Conservation (phyloP, 1,140 invertebrate species). For the Drosophila obscura region DNA sequence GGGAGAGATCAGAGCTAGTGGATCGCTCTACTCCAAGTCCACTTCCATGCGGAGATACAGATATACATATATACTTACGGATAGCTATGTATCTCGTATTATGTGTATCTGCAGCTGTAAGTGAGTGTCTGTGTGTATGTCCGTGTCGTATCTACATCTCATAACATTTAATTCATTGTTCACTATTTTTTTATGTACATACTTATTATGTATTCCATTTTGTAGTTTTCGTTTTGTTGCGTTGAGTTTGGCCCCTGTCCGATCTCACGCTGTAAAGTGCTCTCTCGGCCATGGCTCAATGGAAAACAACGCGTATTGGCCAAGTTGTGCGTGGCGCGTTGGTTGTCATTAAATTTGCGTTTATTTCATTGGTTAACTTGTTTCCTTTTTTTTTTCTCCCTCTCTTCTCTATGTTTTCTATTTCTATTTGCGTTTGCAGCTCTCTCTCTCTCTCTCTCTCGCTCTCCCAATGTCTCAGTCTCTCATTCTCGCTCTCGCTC, state of each 20-base stretch:
- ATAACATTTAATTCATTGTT: constrained; percentile 67
- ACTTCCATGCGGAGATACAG: not conserved
- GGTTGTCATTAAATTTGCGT: constrained; percentile 82
- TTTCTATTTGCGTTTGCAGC: constrained; percentile 44
- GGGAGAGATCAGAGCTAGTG: constrained; percentile 50
- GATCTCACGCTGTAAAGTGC: constrained; percentile 53
- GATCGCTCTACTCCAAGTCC: constrained; percentile 25
- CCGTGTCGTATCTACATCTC: constrained; percentile 41
- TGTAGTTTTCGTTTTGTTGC: constrained; percentile 67
- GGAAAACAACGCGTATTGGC: constrained; percentile 72
- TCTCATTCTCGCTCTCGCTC: constrained; percentile 8
- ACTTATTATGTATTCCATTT: constrained; percentile 68
- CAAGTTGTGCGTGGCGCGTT: constrained; percentile 69
- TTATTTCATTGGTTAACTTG: constrained; percentile 81
- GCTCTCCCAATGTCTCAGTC: constrained; percentile 12
- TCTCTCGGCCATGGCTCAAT: constrained; percentile 40
- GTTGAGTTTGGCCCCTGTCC: constrained; percentile 5
- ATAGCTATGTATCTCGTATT: constrained; percentile 31
- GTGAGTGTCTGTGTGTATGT: not conserved
- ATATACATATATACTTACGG: not conserved
- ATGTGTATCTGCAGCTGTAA: not conserved
- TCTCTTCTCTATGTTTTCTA: constrained; percentile 32
- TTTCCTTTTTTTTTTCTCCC: constrained; percentile 50
- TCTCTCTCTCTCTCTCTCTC: constrained; percentile 28
- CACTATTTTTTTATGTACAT: constrained; percentile 49